Evolutionary conservation across 2,888 invertebrate genomes (phyloP).

Genomic region (Abrostola tripartita): DNA sequence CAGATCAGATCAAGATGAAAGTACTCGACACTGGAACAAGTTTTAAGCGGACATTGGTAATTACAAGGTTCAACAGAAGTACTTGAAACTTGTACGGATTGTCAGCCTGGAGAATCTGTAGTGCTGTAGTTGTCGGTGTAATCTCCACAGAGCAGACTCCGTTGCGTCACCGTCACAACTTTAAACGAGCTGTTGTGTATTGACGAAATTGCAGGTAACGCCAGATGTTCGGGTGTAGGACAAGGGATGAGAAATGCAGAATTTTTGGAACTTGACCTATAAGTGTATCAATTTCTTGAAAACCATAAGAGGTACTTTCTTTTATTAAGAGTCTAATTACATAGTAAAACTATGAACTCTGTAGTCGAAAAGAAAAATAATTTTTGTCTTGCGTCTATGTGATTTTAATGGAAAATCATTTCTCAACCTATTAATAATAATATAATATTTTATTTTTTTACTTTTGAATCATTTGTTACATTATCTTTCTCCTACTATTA

Average conservation of each 20-base stretch:
- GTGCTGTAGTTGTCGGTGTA: conserved; percentile 30
- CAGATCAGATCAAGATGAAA: too few species aligned
- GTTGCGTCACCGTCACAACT: conserved; percentile 4
- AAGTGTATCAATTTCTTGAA: too few species aligned
- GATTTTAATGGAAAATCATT: too few species aligned
- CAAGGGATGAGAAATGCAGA: not conserved
- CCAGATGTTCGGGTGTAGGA: conserved; percentile 2
- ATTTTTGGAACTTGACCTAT: not conserved
- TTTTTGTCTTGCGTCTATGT: too few species aligned
- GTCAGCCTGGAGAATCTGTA: conserved; percentile 25
- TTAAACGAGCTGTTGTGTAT: conserved; percentile 31
- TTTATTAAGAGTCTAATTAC: too few species aligned
- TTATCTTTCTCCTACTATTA: conserved; percentile 5
- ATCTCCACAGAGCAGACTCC: conserved; percentile 12
- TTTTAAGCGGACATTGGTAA: not conserved
- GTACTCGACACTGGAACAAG: not conserved
- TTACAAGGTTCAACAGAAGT: not conserved
- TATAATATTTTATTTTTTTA: conserved; percentile 4
- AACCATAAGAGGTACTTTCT: too few species aligned
- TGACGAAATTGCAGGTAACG: conserved; percentile 28
- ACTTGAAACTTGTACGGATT: not conserved
- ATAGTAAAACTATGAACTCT: too few species aligned
- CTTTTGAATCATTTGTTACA: conserved; percentile 24
- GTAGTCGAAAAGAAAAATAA: too few species aligned
- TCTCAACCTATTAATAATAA: too few species aligned